Conservation (phyloP, 2,888 invertebrate species). For the Zygothrica quintamaculata region DNA sequence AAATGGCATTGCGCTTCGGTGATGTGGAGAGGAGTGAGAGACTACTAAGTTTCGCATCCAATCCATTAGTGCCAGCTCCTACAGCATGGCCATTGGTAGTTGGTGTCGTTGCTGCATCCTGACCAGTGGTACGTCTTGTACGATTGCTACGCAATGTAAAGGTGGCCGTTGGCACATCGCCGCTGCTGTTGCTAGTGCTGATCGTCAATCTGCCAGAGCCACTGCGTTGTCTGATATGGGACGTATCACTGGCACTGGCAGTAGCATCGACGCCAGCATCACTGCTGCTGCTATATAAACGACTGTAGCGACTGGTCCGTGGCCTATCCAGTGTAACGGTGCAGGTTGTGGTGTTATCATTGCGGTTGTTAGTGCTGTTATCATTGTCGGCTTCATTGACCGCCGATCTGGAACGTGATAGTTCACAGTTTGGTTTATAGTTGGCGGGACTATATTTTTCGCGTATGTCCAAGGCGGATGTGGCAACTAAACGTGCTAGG, state of each 20-base stretch:
- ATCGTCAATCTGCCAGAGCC: conserved; percentile 59
- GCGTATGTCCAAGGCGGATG: conserved; percentile 88
- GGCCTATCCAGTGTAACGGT: conserved; percentile 70
- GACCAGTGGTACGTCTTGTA: conserved; percentile 42
- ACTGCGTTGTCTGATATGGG: conserved; percentile 31
- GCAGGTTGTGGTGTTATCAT: conserved; percentile 38
- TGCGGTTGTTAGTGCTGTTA: conserved; percentile 30
- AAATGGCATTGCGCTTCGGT: conserved; percentile 72
- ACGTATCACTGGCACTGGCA: conserved; percentile 13
- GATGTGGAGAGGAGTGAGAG: conserved; percentile 61
- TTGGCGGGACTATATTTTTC: conserved; percentile 91
- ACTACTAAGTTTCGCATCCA: conserved; percentile 69
- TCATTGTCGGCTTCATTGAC: conserved; percentile 64
- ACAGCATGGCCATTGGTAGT: conserved; percentile 46
- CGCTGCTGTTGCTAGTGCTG: conserved; percentile 70
- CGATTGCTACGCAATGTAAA: conserved; percentile 79
- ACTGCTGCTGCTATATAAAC: conserved; percentile 64
- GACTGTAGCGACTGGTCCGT: conserved; percentile 78
- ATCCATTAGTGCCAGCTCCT: conserved; percentile 49
- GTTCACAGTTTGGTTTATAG: conserved; percentile 88
- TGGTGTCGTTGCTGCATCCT: conserved; percentile 23
- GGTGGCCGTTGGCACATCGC: conserved; percentile 80
- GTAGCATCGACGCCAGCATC: conserved; percentile 49
- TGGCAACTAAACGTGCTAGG: conserved; percentile 86
- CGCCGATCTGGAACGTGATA: conserved; percentile 85